phyloP scores from a whole-genome alignment of 1,140 invertebrate species.

The Meloidogyne hapla region DNA sequence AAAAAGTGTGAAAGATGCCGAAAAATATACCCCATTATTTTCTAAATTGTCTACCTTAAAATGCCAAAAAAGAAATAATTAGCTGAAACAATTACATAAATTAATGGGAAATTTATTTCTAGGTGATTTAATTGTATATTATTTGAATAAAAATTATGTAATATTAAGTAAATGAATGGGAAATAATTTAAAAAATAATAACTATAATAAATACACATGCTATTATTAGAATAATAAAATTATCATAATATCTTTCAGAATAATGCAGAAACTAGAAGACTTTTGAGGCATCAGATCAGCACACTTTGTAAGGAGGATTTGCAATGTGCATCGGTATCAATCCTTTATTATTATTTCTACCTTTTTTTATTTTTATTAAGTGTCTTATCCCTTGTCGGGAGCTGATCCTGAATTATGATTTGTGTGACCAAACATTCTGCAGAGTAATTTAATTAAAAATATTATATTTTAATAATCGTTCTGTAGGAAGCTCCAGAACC shows the following conservation, averaged over 20 bases:
- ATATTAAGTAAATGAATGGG: no score
- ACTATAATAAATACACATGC: no score
- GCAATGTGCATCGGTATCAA: slow-evolving; percentile 48
- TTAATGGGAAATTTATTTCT: no score
- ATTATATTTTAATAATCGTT: not conserved
- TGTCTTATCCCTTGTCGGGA: slow-evolving; percentile 46
- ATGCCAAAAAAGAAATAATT: no score
- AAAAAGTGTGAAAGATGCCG: not conserved
- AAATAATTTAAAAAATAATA: no score
- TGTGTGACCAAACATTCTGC: slow-evolving; percentile 39
- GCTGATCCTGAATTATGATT: slow-evolving; percentile 28
- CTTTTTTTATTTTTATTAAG: slow-evolving; percentile 32
- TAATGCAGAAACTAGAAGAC: slow-evolving; percentile 39
- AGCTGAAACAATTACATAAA: no score
- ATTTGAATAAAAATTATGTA: no score
- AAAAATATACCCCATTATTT: no score
- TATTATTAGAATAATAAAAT: no score
- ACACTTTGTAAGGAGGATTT: slow-evolving; percentile 45
- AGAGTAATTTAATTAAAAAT: slow-evolving; percentile 29
- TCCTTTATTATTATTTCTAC: not conserved
- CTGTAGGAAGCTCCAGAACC: slow-evolving; percentile 26
- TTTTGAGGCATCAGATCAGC: slow-evolving; percentile 43
- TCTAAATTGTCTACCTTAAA: no score
- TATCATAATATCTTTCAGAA: slow-evolving; percentile 9
- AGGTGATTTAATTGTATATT: no score